Conservation (phyloP, 1,140 invertebrate species). For the Matsumurasca onukii region DNA sequence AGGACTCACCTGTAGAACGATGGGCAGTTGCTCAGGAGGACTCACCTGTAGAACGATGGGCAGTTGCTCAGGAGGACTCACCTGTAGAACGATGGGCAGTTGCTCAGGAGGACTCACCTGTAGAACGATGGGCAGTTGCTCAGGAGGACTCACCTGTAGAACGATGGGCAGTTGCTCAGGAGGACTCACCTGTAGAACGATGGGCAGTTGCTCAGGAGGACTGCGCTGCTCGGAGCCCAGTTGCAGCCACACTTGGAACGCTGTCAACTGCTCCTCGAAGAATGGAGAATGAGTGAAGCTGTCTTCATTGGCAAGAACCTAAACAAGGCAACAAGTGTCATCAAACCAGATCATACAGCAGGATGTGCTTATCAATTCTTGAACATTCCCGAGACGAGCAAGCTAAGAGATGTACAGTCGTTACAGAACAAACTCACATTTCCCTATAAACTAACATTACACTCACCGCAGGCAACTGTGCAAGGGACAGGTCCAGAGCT, state of each 20-base stretch:
- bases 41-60: conserved; percentile 93
- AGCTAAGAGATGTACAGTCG: no score
- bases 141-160: conserved; percentile 85
- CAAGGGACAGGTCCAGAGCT: conserved; percentile 89
- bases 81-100: conserved; percentile 95
- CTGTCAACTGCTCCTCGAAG: conserved; percentile 97
- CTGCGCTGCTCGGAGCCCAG: conserved; percentile 71
- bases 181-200: conserved; percentile 80
- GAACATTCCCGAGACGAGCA: no score
- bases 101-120: conserved; percentile 91
- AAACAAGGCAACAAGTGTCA: no score
- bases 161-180: no score
- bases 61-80: conserved; percentile 87
- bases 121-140: conserved; percentile 96
- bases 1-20: conserved; percentile 89
- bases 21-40: conserved; percentile 95
- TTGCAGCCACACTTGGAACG: conserved; percentile 96
- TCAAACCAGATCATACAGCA: no score
- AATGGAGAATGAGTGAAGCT: conserved; percentile 82
- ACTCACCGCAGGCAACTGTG: conserved; percentile 77
- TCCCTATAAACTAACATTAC: no score
- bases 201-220: conserved; percentile 95
- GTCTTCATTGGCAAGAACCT: conserved; percentile 57
- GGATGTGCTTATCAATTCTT: no score
- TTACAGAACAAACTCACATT: no score